These are phyloP conservation scores for Pelvicachromis taeniatus DNA, from an alignment of 2,113 vertebrate species.

Conservation along the genomic window DNA sequence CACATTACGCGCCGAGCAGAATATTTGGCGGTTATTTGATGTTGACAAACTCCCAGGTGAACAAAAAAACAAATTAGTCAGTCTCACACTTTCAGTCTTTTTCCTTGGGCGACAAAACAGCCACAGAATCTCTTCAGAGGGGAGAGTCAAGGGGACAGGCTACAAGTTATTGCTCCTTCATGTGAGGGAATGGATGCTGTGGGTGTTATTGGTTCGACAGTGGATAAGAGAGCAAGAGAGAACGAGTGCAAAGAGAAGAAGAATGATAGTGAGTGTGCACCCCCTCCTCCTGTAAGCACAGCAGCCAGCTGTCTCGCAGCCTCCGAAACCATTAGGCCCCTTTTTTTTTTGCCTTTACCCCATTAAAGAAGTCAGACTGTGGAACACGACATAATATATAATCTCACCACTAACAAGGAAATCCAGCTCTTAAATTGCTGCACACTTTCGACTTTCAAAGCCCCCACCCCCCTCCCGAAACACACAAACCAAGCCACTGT, in stretches of 20 bases:
- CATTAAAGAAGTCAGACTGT: conserved; percentile 57
- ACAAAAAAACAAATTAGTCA: conserved; percentile 54
- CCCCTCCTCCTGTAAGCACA: conserved; percentile 3
- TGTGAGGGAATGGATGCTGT: conserved; percentile 41
- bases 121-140: conserved; percentile 28
- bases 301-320: conserved; percentile 51
- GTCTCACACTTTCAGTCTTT: conserved; percentile 33
- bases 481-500: background rate
- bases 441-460: conserved; percentile 37
- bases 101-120: conserved; percentile 30
- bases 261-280: background rate
- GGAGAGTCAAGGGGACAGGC: conserved; percentile 5
- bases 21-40: conserved; percentile 45
- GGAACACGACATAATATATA: conserved; percentile 58
- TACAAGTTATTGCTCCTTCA: conserved; percentile 61
- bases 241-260: background rate
- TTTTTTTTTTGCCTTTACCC: conserved; percentile 32
- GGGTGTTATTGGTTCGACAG: conserved; percentile 49
- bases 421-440: conserved; percentile 48
- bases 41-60: conserved; percentile 63
- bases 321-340: conserved; percentile 45
- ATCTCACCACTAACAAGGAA: conserved; percentile 59
- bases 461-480: background rate
- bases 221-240: background rate
- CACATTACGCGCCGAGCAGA: conserved; percentile 20